Base-by-base conservation (phyloP, 2,797 vertebrate genomes). In the Oreochromis mossambicus region DNA sequence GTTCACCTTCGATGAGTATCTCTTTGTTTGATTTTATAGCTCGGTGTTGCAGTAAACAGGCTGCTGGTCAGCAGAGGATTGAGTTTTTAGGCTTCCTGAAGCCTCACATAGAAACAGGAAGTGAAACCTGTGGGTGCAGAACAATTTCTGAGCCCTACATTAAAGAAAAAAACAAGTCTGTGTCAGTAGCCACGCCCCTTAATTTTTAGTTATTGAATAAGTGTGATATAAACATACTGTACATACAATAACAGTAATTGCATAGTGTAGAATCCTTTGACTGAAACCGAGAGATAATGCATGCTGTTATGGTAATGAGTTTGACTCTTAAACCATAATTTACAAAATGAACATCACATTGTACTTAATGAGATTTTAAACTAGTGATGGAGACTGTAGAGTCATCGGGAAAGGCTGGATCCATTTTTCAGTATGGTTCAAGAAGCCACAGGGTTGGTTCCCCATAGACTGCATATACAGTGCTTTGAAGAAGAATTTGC, bases 41-140 rank as follows among this genome's bases (percentile, higher is more conserved):
- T 83, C 12, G 32, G 50, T 83, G 36, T 80, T 77, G 26, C 52
- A 68, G 76, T 80, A 87, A 91, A 87, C 79, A 83, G 76, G 36
- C 80, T 29, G 70, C 66, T 26, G 66, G 5, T 80, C 66, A 54
- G 55, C 24, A n/a, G 68, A 54, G 52, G 78, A 83, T 79, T 79
- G 78, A 88, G 76, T 61, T 61, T 83, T 68, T 13, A 34, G 41
- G 41, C 68, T 90, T 91, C 84, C 85, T 70, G 61, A 15, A 83
- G 63, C 34, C 54, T 41, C 13, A 83, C 80, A 52, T 84, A 89
- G 86, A 92, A 92, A 61, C 80, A 87, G 91, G 87, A 91, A 85
- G 80, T 84, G 52, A 86, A 61, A 38, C 15, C 61, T 70, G 61
- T 82, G 77, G 86, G 85, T 84, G 56, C 34, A 54, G 13, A 34